A percentile compares a stretch with the other conserved stretches of the same genome.
phyloP scores from a whole-genome alignment of 2,888 invertebrate species.

The Erebia palarica region DNA sequence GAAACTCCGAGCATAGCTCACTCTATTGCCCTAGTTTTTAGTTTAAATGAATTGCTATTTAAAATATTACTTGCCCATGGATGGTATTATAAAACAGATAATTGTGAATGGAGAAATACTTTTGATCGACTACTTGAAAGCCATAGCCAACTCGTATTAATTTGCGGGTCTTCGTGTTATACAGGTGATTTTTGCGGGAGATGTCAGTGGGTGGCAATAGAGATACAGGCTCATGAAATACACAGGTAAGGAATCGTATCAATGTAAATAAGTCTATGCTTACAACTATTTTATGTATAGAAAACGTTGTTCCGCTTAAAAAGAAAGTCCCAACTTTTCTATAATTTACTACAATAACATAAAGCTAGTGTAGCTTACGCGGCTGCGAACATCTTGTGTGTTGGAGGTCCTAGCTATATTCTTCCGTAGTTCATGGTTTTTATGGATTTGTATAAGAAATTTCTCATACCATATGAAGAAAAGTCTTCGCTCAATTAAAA shows the following conservation, averaged over 20 bases:
- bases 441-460: no score
- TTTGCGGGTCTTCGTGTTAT: neutral
- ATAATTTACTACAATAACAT: neutral
- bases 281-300: neutral
- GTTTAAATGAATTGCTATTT: neutral
- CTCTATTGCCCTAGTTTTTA: neutral
- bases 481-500: no score
- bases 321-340: constrained; percentile 2
- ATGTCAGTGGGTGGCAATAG: no score
- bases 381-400: neutral
- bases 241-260: no score
- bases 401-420: no score
- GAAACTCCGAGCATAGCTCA: neutral
- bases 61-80: constrained; percentile 7
- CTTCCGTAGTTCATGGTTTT: no score
- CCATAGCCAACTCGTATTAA: constrained; percentile 12
- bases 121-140: constrained; percentile 1
- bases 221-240: no score
- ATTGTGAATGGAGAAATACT: neutral
- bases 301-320: constrained; percentile 3
- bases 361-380: constrained; percentile 7
- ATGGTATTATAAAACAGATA: neutral
- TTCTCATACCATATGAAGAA: no score
- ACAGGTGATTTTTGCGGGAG: no score
- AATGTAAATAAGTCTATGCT: no score